Conservation (phyloP, 2,888 invertebrate species). For the Pseudoips prasinana region DNA sequence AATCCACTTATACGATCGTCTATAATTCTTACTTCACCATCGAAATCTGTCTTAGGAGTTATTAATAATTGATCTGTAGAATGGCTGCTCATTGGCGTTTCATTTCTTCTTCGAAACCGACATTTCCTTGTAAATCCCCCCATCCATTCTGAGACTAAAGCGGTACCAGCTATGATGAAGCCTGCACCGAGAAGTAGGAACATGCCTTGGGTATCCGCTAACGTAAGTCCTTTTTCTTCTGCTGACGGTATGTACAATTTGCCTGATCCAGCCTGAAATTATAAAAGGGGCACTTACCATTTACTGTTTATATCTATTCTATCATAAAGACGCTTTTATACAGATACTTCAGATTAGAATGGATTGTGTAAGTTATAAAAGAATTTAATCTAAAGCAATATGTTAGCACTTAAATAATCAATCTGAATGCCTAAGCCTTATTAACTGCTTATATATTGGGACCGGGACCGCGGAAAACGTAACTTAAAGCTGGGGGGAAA, state of each 20-base stretch:
- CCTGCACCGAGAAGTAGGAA: constrained; percentile 88
- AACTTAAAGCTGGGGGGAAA: too few species aligned
- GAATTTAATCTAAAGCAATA: too few species aligned
- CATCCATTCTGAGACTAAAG: constrained; percentile 86
- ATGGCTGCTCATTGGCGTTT: constrained; percentile 27
- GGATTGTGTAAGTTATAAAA: too few species aligned
- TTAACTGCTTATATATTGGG: too few species aligned
- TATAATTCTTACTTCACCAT: constrained; percentile 29
- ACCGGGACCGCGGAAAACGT: too few species aligned
- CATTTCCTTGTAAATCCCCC: constrained; percentile 86
- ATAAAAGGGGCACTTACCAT: not conserved
- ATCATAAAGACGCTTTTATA: too few species aligned
- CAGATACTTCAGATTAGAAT: too few species aligned
- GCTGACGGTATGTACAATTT: constrained; percentile 66
- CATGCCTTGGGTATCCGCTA: constrained; percentile 92
- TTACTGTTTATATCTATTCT: too few species aligned
- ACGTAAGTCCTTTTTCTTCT: constrained; percentile 87
- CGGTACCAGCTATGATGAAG: constrained; percentile 83
- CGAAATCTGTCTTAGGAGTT: constrained; percentile 32
- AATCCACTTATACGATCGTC: constrained; percentile 39
- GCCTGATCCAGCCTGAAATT: constrained; percentile 64
- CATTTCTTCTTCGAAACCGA: constrained; percentile 44
- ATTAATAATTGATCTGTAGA: constrained; percentile 46
- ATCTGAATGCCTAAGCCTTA: too few species aligned
- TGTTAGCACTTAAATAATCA: too few species aligned